Base-by-base conservation (phyloP, 2,797 vertebrate species). In the Neosilurus hyrtlii region DNA sequence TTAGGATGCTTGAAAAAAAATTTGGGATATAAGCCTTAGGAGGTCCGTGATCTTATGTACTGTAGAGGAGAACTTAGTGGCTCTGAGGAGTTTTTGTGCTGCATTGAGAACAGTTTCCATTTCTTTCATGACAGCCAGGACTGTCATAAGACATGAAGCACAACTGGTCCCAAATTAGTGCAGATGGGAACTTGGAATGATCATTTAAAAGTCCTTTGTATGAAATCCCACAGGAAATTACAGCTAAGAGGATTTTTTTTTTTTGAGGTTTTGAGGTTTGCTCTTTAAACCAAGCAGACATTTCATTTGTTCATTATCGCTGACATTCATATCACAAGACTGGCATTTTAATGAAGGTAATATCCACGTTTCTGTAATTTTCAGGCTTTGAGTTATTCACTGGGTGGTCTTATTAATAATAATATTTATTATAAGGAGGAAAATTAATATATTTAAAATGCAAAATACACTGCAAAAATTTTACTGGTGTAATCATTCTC, bases 321-420 rank as follows among this genome's bases (percentile, higher is more conserved):
- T 8, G 51, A 88, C 89, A 85, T 86, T 85, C 85, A 83, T 89
- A 91, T 88, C 85, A 86, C 89, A 87, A 88, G 54, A 88, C 84
- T 88, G 87, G 79, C 86, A 71, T 67, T 87, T 85, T 90, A 92
- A 92, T 87, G 79, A 87, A 88, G 82, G 82, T 62, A 52, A 89
- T 85, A 89, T 91, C 89, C 89, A 89, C 92, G 87, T 90, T 86
- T 83, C 83, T 90, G 87, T 91, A 89, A 93, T 92, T 90, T 85
- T 67, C 81, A 89, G 76, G 61, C 5, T 57, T 61, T 37, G 87
- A 90, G 90, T 91, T 91, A 91, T 84, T 91, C 87, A 86, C 0
- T 37, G 86, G 84, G 85, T 86, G 87, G 85, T 81, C 59, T 81
- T 88, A 83, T 71, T 89, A 74, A 87, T 78, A 87, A 70, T 81